Base-by-base conservation (phyloP, 2,113 vertebrate genomes). In the Phodopus roborovskii region DNA sequence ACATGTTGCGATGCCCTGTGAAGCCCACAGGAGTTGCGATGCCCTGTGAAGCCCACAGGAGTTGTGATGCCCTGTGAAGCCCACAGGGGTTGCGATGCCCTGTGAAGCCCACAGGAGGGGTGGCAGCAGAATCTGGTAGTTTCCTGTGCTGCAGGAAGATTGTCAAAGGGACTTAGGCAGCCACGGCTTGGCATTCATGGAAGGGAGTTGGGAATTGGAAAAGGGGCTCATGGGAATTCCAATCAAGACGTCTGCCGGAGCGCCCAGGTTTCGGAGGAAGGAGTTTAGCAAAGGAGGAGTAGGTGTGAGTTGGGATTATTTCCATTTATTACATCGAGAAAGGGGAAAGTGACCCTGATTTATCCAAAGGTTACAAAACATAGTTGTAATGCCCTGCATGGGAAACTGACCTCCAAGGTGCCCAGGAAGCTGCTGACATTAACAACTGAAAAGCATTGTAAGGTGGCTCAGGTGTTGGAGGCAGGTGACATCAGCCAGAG, bases 321-420 rank as follows among this genome's bases (percentile, higher is more conserved):
- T 97, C 84, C 66, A 58, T 96, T 42, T 96, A 91, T 78, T 96
- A 97, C 96, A 92, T 85, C 96, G 94, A 92, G 97, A 96, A 97
- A 97, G 92, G 95, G 95, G 96, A 95, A 94, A 0, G 7, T 94
- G 96, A 97, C 83, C 81, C 88, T 97, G 95, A 98, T 97, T 94
- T 95, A 97, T 94, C 93, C 95, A 97, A 62, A 92, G 96, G 96
- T 97, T 97, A 96, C 89, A 96, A 97, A 97, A 96, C 24, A 95
- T 96, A 92, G 93, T 95, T 98, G 74, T 97, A 96, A 95, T 94
- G 86, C 70, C 79, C 89, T 88, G 77, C 93, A 92, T 50, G 50
- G 92, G 79, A 98, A 94, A 97, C 98, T 74, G 58, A 96, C 97
- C 97, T 97, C 95, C 97, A 97, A 97, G 95, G 97, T 95, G 97